Percentiles rank a stretch among this genome's conserved stretches.
Evolutionary conservation across 2,888 invertebrate genomes (phyloP).

Genomic region (Pelosia muscerda): DNA sequence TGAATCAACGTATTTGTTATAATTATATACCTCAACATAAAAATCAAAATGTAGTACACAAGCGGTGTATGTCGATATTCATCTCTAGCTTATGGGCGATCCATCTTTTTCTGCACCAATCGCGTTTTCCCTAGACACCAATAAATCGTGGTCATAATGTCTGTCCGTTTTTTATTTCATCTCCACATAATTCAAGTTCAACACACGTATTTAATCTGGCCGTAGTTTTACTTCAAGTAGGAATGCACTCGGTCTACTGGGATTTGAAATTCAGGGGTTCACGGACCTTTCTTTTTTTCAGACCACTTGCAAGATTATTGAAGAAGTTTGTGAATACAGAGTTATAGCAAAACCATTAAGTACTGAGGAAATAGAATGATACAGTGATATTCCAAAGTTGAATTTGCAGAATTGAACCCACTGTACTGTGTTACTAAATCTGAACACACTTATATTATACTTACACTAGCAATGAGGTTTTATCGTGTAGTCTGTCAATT

Average conservation of each 20-base stretch:
- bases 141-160: constrained; percentile 68
- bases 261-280: constrained; percentile 34
- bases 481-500: background rate
- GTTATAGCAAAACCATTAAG: background rate
- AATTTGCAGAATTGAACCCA: too few species aligned
- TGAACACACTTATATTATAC: too few species aligned
- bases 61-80: background rate
- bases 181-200: constrained; percentile 72
- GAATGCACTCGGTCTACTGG: constrained; percentile 53
- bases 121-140: constrained; percentile 52
- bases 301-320: background rate
- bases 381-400: background rate
- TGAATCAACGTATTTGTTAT: background rate
- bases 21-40: background rate
- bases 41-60: background rate
- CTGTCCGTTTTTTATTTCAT: constrained; percentile 49
- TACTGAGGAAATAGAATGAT: background rate
- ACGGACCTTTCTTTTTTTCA: background rate
- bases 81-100: background rate
- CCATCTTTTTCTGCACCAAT: constrained; percentile 32
- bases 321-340: background rate
- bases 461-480: too few species aligned
- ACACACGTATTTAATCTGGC: constrained; percentile 84
- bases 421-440: too few species aligned
- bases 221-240: constrained; percentile 70